These are phyloP conservation scores for Amphimallon solstitiale DNA, from an alignment of 2,888 invertebrate genomes.

Conservation along the genomic window DNA sequence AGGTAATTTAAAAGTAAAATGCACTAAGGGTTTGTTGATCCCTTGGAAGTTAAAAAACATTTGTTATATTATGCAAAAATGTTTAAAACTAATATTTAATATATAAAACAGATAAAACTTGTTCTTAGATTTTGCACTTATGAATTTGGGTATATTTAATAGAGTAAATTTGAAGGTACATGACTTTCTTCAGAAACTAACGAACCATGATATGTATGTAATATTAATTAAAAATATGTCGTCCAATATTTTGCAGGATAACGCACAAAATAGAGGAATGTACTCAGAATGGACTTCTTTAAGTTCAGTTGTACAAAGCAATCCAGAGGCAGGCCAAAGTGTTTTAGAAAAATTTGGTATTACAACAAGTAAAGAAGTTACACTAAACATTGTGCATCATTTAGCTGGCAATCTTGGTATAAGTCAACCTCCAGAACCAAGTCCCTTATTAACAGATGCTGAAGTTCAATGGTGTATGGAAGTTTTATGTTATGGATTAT, in stretches of 20 bases:
- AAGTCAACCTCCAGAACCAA: constrained; percentile 85
- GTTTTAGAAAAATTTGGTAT: constrained; percentile 82
- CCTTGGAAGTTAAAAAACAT: background rate
- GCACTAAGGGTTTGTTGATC: constrained; percentile 4
- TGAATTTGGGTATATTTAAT: constrained; percentile 86
- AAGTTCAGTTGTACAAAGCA: constrained; percentile 72
- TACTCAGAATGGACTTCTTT: constrained; percentile 87
- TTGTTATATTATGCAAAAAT: background rate
- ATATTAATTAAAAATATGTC: constrained; percentile 21
- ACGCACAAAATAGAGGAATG: constrained; percentile 77
- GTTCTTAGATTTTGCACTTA: constrained; percentile 52
- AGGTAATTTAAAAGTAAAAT: constrained; percentile 13
- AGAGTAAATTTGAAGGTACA: constrained; percentile 81
- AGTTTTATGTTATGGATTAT: constrained; percentile 90
- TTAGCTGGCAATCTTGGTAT: constrained; percentile 76
- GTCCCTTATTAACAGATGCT: constrained; percentile 82
- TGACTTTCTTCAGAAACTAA: constrained; percentile 10
- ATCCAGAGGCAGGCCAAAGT: constrained; percentile 72
- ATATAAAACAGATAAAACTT: background rate
- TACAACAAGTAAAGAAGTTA: constrained; percentile 81
- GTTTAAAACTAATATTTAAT: background rate
- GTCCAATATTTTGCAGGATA: constrained; percentile 61
- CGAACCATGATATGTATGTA: constrained; percentile 6
- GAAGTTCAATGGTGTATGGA: constrained; percentile 91
- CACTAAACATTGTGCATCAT: constrained; percentile 81